These are phyloP conservation scores for Cinclus mexicanus DNA, from an alignment of 2,113 vertebrate species.

Conservation along the genomic window DNA sequence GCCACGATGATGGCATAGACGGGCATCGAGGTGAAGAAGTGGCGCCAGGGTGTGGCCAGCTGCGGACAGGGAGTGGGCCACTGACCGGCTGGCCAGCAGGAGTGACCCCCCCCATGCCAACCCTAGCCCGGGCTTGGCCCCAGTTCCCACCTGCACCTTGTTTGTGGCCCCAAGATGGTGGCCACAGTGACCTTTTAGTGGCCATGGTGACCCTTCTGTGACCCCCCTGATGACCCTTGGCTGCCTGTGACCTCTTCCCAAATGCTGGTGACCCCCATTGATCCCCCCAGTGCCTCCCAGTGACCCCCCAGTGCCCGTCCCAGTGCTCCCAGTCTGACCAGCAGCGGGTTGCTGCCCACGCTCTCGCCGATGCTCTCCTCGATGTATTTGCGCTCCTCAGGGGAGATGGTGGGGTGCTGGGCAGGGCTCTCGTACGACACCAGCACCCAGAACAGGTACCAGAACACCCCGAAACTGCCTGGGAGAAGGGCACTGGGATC, in stretches of 20 bases:
- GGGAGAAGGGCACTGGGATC: background rate
- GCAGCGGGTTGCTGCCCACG: background rate
- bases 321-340: background rate
- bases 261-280: too few species aligned
- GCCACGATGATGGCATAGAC: background rate
- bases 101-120: fast-evolving
- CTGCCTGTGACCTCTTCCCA: background rate
- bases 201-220: too few species aligned
- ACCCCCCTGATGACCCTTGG: too few species aligned
- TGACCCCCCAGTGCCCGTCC: background rate
- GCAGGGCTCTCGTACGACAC: background rate
- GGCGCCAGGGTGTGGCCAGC: background rate
- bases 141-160: background rate
- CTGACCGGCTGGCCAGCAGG: fast-evolving
- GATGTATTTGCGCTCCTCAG: background rate
- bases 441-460: background rate
- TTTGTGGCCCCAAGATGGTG: background rate
- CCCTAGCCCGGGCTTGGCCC: too few species aligned
- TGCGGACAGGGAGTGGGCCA: background rate
- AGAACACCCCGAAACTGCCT: background rate
- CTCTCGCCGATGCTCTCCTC: background rate
- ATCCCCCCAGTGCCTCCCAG: background rate
- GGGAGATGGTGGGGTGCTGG: background rate
- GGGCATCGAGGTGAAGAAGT: background rate
- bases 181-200: background rate